These are phyloP conservation scores for Sebastes fasciatus DNA, from an alignment of 2,113 vertebrate species.

Conservation along the genomic window DNA sequence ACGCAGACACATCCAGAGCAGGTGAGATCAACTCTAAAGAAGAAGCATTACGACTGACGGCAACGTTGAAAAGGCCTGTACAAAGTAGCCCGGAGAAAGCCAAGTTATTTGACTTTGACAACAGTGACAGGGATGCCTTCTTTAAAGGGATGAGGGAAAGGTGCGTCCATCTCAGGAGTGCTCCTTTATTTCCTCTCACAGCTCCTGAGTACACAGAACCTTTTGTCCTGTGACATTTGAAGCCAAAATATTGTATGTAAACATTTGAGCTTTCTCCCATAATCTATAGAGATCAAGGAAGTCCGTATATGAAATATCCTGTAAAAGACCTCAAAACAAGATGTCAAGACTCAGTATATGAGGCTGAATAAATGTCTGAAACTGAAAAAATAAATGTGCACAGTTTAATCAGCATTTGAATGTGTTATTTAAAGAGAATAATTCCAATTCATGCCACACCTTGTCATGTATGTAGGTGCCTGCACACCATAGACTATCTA, in stretches of 20 bases:
- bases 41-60: background rate
- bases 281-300: background rate
- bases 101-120: slow-evolving; percentile 77
- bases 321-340: background rate
- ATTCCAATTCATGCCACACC: background rate
- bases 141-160: slow-evolving; percentile 61
- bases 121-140: slow-evolving; percentile 50
- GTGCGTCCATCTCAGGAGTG: slow-evolving; percentile 32
- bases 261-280: background rate
- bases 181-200: slow-evolving; percentile 57
- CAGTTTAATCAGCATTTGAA: background rate
- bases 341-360: background rate
- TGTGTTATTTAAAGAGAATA: slow-evolving; percentile 7
- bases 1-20: background rate
- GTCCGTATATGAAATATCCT: background rate
- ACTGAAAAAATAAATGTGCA: background rate
- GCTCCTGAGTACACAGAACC: background rate
- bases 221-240: background rate
- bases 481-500: background rate
- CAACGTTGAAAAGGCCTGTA: slow-evolving; percentile 12
- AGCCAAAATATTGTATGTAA: background rate
- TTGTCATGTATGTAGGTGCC: background rate
- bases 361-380: background rate
- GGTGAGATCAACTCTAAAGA: background rate
- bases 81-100: background rate